phyloP scores from a whole-genome alignment of 2,888 invertebrate genomes.

The Epinotia ramella region DNA sequence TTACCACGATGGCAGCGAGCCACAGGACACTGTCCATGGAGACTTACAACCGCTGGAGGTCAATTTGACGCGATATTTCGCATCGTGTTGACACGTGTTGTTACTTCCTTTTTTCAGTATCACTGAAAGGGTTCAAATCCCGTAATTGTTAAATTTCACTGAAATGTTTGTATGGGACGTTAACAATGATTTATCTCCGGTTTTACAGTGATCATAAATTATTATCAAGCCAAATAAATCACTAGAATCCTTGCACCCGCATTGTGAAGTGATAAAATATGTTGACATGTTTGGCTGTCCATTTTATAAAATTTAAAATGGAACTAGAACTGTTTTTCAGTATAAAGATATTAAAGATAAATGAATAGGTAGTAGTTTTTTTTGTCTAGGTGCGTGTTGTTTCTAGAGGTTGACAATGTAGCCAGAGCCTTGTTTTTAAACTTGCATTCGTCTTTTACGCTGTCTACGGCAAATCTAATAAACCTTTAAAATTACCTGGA shows the following conservation, averaged over 20 bases:
- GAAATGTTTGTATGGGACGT: slow-evolving; percentile 17
- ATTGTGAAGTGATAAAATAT: slow-evolving; percentile 33
- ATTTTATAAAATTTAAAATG: slow-evolving; percentile 5
- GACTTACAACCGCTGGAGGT: background rate
- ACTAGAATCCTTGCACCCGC: slow-evolving; percentile 38
- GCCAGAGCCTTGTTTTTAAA: background rate
- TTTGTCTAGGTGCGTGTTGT: background rate
- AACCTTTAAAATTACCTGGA: no score
- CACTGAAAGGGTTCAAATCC: background rate
- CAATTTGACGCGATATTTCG: background rate
- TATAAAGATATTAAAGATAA: background rate
- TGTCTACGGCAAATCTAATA: no score
- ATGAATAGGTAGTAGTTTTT: background rate
- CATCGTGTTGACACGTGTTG: background rate
- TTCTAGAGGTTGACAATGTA: background rate
- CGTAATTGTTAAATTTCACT: slow-evolving; percentile 1
- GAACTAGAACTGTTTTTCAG: background rate
- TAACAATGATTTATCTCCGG: slow-evolving; percentile 14
- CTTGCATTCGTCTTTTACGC: no score
- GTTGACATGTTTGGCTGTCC: slow-evolving; percentile 3
- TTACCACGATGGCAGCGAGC: no score
- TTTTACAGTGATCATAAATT: slow-evolving; percentile 31
- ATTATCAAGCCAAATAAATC: slow-evolving; percentile 35
- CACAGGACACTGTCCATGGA: no score
- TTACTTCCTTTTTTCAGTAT: background rate